Conservation (phyloP, 2,888 invertebrate species). For the Cyaniris semiargus region DNA sequence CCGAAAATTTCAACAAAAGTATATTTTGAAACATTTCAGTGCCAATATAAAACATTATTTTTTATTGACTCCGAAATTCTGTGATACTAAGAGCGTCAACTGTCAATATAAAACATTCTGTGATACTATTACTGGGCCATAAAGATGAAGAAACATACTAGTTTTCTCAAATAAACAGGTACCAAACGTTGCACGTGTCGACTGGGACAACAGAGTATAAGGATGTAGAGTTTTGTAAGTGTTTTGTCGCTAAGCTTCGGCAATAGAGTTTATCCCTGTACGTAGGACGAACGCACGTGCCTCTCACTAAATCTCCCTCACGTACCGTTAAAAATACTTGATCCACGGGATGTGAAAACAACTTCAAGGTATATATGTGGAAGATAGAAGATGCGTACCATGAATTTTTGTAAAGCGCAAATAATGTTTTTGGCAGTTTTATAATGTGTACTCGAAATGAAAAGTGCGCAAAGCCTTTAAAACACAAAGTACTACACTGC, state of each 20-base stretch:
- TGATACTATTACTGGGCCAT: background rate
- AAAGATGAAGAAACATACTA: background rate
- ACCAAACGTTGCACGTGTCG: background rate
- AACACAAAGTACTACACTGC: too few relatives aligned
- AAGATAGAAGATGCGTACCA: background rate
- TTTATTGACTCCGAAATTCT: background rate
- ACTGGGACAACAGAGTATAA: background rate
- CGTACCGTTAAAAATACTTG: slow-evolving; percentile 40
- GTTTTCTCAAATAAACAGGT: background rate
- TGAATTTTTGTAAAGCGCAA: too few relatives aligned
- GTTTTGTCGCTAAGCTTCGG: slow-evolving; percentile 58
- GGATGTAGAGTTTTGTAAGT: slow-evolving; percentile 41
- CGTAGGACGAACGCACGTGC: slow-evolving; percentile 52
- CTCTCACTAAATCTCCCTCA: slow-evolving; percentile 36
- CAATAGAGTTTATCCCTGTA: slow-evolving; percentile 54
- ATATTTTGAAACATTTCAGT: background rate
- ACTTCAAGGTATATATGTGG: background rate
- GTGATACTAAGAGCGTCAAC: too few relatives aligned
- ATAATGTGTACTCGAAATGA: too few relatives aligned
- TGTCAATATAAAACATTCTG: background rate
- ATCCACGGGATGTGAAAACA: slow-evolving; percentile 51
- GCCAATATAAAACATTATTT: background rate
- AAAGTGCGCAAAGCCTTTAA: too few relatives aligned
- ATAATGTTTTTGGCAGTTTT: too few relatives aligned
- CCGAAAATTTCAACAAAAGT: background rate